Percentiles rank a stretch among this genome's conserved stretches.
These are phyloP conservation scores for Empidonax traillii DNA, from an alignment of 2,113 vertebrate genomes.

Conservation along the genomic window DNA sequence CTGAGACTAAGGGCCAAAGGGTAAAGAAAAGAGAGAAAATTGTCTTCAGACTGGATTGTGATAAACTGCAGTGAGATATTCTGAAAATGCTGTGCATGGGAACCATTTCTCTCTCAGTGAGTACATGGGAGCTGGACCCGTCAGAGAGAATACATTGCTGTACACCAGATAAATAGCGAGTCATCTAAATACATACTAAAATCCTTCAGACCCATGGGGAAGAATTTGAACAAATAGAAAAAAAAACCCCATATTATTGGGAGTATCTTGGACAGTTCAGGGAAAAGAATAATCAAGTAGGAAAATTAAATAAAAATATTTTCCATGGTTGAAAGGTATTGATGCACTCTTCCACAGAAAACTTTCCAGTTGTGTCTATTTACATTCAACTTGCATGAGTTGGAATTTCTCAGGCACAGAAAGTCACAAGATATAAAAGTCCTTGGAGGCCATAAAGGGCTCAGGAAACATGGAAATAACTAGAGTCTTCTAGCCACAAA, in stretches of 20 bases:
- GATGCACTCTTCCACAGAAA: not conserved
- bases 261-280: not conserved
- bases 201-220: not conserved
- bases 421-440: not conserved
- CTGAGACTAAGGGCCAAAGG: not conserved
- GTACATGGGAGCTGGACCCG: not conserved
- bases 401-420: not conserved
- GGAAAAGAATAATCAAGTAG: not conserved
- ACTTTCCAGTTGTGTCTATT: not conserved
- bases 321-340: not conserved
- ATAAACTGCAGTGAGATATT: not conserved
- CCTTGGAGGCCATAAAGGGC: not conserved
- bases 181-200: not conserved
- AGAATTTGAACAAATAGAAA: not conserved
- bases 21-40: not conserved
- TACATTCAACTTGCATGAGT: not conserved
- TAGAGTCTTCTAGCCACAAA: not conserved
- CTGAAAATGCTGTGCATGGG: not conserved
- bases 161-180: not conserved
- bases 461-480: not conserved
- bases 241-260: not conserved
- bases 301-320: conserved; percentile 7
- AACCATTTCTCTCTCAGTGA: not conserved
- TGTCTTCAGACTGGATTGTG: not conserved
- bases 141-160: not conserved